Evolutionary conservation across 2,113 vertebrate genomes (phyloP).

Genomic region (Lepus americanus): DNA sequence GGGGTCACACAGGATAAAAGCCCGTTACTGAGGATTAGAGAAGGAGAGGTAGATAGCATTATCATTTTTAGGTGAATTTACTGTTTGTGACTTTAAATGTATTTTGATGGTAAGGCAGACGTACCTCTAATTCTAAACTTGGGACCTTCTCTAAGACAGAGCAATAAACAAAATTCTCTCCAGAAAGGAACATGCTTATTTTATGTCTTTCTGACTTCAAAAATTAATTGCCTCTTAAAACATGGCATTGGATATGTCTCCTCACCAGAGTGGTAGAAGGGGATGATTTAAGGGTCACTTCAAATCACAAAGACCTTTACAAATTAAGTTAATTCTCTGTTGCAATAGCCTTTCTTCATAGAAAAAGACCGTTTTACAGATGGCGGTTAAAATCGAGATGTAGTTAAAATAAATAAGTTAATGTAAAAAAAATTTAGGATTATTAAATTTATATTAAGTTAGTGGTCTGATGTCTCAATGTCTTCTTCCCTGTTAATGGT

Average conservation of each 20-base stretch:
- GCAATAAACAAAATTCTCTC: conserved; percentile 66
- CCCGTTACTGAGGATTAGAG: background rate
- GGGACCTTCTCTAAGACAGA: background rate
- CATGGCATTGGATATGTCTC: conserved; percentile 37
- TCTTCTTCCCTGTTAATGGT: background rate
- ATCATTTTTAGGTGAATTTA: conserved; percentile 52
- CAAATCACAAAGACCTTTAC: conserved; percentile 63
- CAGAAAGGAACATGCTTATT: conserved; percentile 48
- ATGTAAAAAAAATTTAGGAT: background rate
- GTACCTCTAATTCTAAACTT: conserved; percentile 55
- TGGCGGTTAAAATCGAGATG: conserved; percentile 55
- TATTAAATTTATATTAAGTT: conserved; percentile 15
- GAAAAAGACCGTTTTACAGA: conserved; percentile 58
- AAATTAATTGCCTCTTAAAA: conserved; percentile 73
- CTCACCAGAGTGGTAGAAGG: conserved; percentile 25
- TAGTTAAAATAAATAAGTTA: conserved; percentile 60
- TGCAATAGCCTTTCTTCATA: background rate
- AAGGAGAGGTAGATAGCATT: conserved; percentile 25
- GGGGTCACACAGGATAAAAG: conserved; percentile 41
- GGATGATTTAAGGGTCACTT: conserved; percentile 61
- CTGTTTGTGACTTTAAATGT: conserved; percentile 54
- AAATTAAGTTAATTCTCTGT: conserved; percentile 70
- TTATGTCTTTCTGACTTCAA: conserved; percentile 70
- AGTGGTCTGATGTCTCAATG: background rate
- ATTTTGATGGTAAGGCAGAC: conserved; percentile 55